These are phyloP conservation scores for Rhabdophis nuchalis DNA, from an alignment of 2,797 vertebrate species.

Conservation along the genomic window DNA sequence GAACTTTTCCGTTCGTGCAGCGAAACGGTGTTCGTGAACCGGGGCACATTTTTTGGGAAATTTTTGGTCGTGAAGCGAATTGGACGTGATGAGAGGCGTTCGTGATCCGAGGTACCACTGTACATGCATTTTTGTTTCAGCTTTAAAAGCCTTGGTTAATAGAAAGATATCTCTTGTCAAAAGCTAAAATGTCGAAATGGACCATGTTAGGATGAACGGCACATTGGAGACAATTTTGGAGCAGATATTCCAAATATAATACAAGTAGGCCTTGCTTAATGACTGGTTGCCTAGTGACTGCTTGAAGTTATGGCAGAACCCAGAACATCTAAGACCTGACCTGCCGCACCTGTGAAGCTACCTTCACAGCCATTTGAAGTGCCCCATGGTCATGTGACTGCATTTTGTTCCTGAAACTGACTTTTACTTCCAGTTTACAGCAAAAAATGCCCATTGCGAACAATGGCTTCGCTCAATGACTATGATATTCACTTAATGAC, in stretches of 20 bases:
- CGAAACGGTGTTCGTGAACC: too few species aligned
- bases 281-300: neutral
- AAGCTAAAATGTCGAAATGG: accelerated
- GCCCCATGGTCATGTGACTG: neutral
- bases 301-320: neutral
- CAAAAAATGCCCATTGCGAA: neutral
- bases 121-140: neutral
- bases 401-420: neutral
- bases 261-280: neutral
- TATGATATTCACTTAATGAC: neutral
- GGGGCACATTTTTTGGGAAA: too few species aligned
- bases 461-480: neutral
- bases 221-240: accelerated
- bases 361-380: neutral
- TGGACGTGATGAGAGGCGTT: too few species aligned
- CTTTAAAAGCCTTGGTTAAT: conserved; percentile 3
- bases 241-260: neutral
- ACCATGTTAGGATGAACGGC: neutral
- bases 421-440: neutral
- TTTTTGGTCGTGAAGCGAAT: too few species aligned
- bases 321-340: neutral
- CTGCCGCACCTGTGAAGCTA: too few species aligned
- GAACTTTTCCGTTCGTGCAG: too few species aligned
- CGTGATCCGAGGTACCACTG: too few species aligned
- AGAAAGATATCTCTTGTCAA: neutral